phyloP scores from a whole-genome alignment of 1,140 invertebrate genomes.

The Ceratitis capitata region DNA sequence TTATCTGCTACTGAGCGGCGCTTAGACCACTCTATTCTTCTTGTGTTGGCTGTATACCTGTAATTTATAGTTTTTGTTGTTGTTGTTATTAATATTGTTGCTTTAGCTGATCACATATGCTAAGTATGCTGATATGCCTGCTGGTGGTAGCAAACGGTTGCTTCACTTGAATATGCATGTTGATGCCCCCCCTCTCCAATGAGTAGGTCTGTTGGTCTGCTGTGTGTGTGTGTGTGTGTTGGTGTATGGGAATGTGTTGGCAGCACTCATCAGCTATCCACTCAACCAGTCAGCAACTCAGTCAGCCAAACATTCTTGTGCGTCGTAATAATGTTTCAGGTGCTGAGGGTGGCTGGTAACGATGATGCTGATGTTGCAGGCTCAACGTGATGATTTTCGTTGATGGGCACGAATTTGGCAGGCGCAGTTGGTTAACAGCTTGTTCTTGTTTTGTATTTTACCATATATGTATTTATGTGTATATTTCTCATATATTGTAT shows the following conservation, averaged over 20 bases:
- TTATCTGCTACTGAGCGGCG: background rate
- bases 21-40: background rate
- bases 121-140: constrained; percentile 19
- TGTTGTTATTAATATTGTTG: background rate
- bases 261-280: background rate
- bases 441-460: background rate
- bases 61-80: background rate
- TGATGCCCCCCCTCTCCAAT: background rate
- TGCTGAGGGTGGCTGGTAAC: background rate
- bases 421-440: background rate
- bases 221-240: no score
- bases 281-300: background rate
- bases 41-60: background rate
- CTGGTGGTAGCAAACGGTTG: background rate
- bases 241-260: no score
- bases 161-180: background rate
- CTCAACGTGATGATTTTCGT: background rate
- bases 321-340: background rate
- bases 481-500: background rate
- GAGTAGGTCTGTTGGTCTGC: no score
- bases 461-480: background rate
- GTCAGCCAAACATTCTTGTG: background rate
- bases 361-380: background rate
- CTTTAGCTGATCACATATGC: background rate
- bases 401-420: background rate